A percentile compares a stretch with the other conserved stretches of the same genome.
Conservation (phyloP, 2,113 vertebrate species). For the Scomber colias region DNA sequence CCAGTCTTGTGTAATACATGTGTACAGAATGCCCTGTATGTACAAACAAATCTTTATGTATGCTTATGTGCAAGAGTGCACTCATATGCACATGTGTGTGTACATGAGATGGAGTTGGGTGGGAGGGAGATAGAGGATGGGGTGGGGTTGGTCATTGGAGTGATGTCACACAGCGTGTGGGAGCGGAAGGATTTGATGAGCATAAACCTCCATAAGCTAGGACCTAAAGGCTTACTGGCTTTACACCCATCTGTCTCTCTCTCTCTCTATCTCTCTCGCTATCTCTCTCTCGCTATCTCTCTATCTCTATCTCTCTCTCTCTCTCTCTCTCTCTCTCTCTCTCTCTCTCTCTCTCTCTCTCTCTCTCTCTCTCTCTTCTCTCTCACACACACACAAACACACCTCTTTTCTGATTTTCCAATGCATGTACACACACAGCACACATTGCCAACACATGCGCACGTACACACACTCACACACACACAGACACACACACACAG, state of each 20-base stretch:
- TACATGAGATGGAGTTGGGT: not conserved
- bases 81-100: conserved; percentile 12
- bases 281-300: conserved; percentile 5
- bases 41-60: too few species aligned
- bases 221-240: conserved; percentile 72
- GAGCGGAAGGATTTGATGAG: conserved; percentile 70
- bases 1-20: too few species aligned
- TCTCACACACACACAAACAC: not conserved
- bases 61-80: not conserved
- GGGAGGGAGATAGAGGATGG: conserved; percentile 3
- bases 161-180: conserved; percentile 42
- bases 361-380: too few species aligned
- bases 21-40: too few species aligned
- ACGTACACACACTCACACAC: not conserved
- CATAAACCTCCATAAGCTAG: conserved; percentile 72
- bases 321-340: not conserved
- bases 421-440: not conserved
- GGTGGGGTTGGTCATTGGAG: conserved; percentile 6
- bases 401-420: not conserved
- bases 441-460: not conserved
- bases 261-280: conserved; percentile 18
- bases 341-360: not conserved
- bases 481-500: not conserved
- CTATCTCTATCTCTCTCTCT: conserved; percentile 3
- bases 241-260: conserved; percentile 68